Evolutionary conservation across 2,113 vertebrate genomes (phyloP).

Genomic region (Sciurus niger): DNA sequence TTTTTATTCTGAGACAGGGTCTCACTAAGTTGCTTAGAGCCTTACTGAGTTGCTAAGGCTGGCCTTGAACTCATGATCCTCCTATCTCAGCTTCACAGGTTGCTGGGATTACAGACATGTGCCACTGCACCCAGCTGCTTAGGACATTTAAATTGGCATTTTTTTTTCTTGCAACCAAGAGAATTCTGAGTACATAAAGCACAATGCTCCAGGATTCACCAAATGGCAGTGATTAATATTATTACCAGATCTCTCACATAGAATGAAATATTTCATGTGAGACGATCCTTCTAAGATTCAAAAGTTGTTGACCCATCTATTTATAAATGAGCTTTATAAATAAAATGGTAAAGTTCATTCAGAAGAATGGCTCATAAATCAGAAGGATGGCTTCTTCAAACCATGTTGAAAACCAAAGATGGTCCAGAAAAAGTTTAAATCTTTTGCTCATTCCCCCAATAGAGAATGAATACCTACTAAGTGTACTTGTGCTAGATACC

Average conservation of each 20-base stretch:
- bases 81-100: too few species aligned
- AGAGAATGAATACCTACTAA: not conserved
- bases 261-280: not conserved
- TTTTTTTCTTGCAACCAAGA: not conserved
- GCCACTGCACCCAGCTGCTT: too few species aligned
- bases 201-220: not conserved
- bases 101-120: too few species aligned
- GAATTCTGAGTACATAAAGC: not conserved
- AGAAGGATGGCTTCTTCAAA: not conserved
- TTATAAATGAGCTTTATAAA: not conserved
- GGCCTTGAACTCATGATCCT: too few species aligned
- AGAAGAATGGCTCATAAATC: not conserved
- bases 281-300: not conserved
- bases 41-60: too few species aligned
- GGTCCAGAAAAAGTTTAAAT: constrained; percentile 50
- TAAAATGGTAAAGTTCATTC: not conserved
- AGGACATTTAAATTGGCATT: not conserved
- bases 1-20: too few species aligned
- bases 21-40: too few species aligned
- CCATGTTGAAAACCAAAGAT: not conserved
- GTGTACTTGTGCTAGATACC: not conserved
- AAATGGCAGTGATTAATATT: not conserved
- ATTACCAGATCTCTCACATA: not conserved
- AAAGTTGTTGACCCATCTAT: not conserved
- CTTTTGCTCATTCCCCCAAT: constrained; percentile 1